Conservation (phyloP, 2,113 vertebrate genomes). For the Elgaria multicarinata region DNA sequence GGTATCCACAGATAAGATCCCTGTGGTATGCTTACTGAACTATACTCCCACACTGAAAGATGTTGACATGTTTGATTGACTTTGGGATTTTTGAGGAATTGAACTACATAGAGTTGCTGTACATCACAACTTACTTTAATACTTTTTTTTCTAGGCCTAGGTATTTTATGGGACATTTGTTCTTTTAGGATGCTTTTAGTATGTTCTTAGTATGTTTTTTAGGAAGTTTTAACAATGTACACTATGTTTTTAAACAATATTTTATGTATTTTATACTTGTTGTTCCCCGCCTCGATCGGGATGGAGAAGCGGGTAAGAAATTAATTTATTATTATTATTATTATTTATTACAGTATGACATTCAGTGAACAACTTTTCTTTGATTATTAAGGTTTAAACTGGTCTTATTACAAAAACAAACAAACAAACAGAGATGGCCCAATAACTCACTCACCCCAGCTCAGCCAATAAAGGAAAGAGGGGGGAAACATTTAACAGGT, state of each 20-base stretch:
- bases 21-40: not conserved
- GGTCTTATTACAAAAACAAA: not conserved
- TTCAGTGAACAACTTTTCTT: conserved; percentile 30
- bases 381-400: conserved; percentile 22
- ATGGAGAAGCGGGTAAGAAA: no score
- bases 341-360: conserved; percentile 29
- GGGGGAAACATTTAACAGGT: not conserved
- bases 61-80: not conserved
- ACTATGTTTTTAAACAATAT: no score
- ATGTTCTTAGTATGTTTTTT: no score
- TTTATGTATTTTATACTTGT: no score
- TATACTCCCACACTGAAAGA: not conserved
- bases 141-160: not conserved
- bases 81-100: not conserved
- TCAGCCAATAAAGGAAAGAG: not conserved
- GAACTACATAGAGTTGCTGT: not conserved
- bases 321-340: no score
- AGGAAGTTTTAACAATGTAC: no score
- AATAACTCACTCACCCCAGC: not conserved
- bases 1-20: not conserved
- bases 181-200: no score
- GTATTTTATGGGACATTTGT: not conserved
- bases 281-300: no score
- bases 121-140: conserved; percentile 7
- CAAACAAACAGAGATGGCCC: not conserved